Evolutionary conservation across 2,797 vertebrate species (phyloP).

Genomic region (Danio choprae): DNA sequence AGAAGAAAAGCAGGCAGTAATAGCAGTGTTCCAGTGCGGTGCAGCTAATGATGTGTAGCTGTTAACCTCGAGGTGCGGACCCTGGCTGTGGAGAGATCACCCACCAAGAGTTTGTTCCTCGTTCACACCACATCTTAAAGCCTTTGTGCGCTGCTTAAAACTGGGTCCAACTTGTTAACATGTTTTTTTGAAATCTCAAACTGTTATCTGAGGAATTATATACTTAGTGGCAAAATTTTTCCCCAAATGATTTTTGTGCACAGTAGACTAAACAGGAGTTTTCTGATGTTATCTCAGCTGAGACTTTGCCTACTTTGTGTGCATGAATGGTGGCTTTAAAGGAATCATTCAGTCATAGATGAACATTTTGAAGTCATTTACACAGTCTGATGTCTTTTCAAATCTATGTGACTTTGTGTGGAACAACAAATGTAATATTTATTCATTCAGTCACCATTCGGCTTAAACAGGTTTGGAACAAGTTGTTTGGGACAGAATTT

Average conservation of each 20-base stretch:
- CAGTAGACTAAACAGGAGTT: constrained; percentile 49
- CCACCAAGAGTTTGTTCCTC: constrained; percentile 42
- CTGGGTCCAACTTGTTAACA: constrained; percentile 28
- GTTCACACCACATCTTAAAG: constrained; percentile 33
- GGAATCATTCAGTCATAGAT: not conserved
- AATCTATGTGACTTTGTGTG: not conserved
- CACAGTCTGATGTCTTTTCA: not conserved
- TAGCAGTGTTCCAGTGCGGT: constrained; percentile 57
- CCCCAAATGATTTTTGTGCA: constrained; percentile 30
- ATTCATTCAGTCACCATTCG: too few relatives aligned
- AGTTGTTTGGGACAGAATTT: too few relatives aligned
- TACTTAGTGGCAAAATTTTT: not conserved
- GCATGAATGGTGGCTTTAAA: constrained; percentile 33
- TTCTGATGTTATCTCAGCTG: constrained; percentile 61
- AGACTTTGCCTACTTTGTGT: constrained; percentile 48
- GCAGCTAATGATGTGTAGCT: constrained; percentile 62
- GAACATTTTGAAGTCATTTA: not conserved
- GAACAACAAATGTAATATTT: not conserved
- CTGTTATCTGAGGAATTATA: constrained; percentile 12
- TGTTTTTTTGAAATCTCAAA: constrained; percentile 12
- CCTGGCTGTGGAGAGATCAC: constrained; percentile 49
- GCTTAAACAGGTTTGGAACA: too few relatives aligned
- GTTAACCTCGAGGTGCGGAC: constrained; percentile 59
- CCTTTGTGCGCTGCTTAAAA: not conserved
- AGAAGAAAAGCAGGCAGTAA: constrained; percentile 54